Percentiles rank a stretch among this genome's conserved stretches.
Evolutionary conservation across 64 coral and sea anemone species (phyloP).

Genomic region (Acropora yongei): DNA sequence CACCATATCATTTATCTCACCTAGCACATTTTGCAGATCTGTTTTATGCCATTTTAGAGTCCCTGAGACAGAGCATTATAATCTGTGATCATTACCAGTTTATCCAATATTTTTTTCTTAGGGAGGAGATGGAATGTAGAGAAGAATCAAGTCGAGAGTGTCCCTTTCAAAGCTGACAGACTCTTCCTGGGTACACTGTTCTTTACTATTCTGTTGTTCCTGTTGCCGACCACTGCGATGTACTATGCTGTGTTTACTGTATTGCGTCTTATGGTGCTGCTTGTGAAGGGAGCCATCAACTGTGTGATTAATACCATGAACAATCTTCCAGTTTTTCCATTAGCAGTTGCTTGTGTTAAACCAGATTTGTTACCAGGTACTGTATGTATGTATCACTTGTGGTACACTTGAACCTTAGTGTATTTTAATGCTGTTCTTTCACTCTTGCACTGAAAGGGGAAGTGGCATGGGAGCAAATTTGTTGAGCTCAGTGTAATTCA

Average conservation of each 20-base stretch:
- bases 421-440: no score
- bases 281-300: slow-evolving; percentile 62
- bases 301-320: slow-evolving; percentile 53
- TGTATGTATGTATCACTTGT: not conserved
- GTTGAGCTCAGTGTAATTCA: no score
- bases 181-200: slow-evolving; percentile 86
- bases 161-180: slow-evolving; percentile 88
- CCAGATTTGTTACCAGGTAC: slow-evolving; percentile 81
- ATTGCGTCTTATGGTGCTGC: slow-evolving; percentile 72
- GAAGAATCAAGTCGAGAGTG: slow-evolving; percentile 78
- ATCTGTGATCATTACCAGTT: not conserved
- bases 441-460: no score
- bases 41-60: not conserved
- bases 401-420: no score
- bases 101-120: slow-evolving; percentile 3
- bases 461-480: no score
- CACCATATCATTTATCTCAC: no score
- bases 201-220: slow-evolving; percentile 92
- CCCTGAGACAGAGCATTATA: not conserved
- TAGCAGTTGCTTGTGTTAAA: slow-evolving; percentile 45
- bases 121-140: slow-evolving; percentile 94
- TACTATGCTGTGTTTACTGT: slow-evolving; percentile 93
- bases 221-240: slow-evolving; percentile 84
- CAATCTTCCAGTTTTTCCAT: slow-evolving; percentile 74
- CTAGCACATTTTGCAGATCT: no score